Conservation (phyloP, 2,888 invertebrate species). For the Cotesia congregata region DNA sequence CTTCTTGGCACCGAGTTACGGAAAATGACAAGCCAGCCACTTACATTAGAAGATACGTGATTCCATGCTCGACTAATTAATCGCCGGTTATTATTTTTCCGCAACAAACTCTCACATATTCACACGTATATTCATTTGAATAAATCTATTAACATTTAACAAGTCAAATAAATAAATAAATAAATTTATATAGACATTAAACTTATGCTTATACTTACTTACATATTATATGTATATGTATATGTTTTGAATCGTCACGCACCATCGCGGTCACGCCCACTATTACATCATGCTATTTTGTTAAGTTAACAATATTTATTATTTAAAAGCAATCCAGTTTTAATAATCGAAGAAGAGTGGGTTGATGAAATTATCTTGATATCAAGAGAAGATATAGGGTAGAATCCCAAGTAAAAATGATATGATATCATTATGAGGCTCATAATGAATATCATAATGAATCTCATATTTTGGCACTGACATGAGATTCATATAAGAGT, state of each 20-base stretch:
- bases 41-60: not conserved
- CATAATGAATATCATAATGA: too few species aligned
- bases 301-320: constrained; percentile 2
- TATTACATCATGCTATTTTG: constrained; percentile 18
- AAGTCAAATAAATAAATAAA: not conserved
- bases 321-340: constrained; percentile 8
- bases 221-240: not conserved
- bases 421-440: too few species aligned
- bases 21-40: not conserved
- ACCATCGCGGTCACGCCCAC: constrained; percentile 29
- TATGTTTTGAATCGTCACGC: constrained; percentile 20
- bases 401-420: too few species aligned
- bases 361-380: not conserved
- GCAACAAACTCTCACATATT: not conserved
- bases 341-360: constrained; percentile 16
- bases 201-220: not conserved
- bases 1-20: not conserved
- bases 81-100: not conserved
- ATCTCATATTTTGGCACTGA: too few species aligned
- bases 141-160: not conserved
- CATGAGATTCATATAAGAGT: too few species aligned
- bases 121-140: not conserved
- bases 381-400: too few species aligned
- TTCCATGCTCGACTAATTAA: not conserved
- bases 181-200: not conserved